Conservation (phyloP, 2,113 vertebrate species). For the Phaethornis superciliosus region DNA sequence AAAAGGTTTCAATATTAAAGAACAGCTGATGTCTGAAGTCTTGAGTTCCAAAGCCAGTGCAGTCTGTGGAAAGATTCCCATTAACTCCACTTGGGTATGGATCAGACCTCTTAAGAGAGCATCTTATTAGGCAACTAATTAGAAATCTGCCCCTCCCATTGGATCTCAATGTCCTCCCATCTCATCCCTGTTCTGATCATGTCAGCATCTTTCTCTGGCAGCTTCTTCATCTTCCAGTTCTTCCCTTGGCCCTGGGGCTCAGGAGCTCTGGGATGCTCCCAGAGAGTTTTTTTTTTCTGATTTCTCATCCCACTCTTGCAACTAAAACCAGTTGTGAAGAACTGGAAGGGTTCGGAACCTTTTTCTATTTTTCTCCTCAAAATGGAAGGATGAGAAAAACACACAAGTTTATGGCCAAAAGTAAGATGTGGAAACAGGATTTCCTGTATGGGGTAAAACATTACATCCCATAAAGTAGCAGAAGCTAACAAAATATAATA, state of each 20-base stretch:
- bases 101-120: not conserved
- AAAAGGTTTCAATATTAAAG: not conserved
- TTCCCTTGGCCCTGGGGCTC: not conserved
- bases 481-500: not conserved
- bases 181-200: not conserved
- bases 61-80: not conserved
- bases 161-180: not conserved
- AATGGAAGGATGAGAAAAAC: not conserved
- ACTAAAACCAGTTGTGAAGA: not conserved
- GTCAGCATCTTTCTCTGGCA: not conserved
- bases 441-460: not conserved
- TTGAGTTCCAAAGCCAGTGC: not conserved
- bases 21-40: not conserved
- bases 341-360: fast-evolving
- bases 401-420: not conserved
- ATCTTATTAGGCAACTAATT: constrained; percentile 1
- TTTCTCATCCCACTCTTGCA: not conserved
- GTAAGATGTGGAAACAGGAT: not conserved
- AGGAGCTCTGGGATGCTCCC: not conserved
- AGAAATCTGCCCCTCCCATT: not conserved
- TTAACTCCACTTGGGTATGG: not conserved
- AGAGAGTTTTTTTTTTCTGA: not conserved
- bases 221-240: not conserved
- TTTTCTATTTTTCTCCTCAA: not conserved
- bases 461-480: not conserved